phyloP scores from a whole-genome alignment of 1,140 invertebrate species.

The Babylonia areolata region DNA sequence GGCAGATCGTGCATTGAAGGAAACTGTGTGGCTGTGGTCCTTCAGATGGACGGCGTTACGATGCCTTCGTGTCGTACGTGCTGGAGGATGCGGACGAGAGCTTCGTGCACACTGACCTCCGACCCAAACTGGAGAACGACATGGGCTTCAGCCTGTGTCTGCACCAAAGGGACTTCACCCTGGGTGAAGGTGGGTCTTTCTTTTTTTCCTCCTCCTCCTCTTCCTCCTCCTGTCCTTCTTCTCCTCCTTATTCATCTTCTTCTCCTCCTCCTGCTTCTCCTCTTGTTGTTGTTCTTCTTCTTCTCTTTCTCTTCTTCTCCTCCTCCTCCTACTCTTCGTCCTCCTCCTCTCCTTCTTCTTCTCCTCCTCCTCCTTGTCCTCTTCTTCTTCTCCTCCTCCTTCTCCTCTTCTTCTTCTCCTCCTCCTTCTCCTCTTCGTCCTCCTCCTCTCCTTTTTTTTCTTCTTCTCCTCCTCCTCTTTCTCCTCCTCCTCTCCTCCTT shows the following conservation, averaged over 20 bases:
- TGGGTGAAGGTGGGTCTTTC: slow-evolving; percentile 40
- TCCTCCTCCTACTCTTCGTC: background rate
- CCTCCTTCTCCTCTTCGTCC: background rate
- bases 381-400: background rate
- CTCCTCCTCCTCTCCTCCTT: too few relatives aligned
- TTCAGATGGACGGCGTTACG: slow-evolving; percentile 50
- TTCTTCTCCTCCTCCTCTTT: background rate
- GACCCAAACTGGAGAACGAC: slow-evolving; percentile 45
- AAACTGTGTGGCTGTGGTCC: background rate
- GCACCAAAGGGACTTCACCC: slow-evolving; percentile 46
- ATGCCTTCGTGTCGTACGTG: slow-evolving; percentile 53
- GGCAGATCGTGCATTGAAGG: too few relatives aligned
- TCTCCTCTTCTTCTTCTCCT: background rate
- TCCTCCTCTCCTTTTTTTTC: background rate
- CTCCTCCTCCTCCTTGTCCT: background rate
- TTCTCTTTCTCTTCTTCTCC: background rate
- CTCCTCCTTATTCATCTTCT: background rate
- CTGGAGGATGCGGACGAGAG: slow-evolving; percentile 22
- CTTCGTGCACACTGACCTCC: slow-evolving; percentile 42
- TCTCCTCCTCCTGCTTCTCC: background rate
- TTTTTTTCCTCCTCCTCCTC: background rate
- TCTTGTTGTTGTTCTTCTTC: background rate
- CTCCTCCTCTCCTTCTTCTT: background rate
- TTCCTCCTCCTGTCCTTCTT: background rate
- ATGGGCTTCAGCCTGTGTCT: slow-evolving; percentile 49